Evolutionary conservation across 2,888 invertebrate species (phyloP), one percentile per base, ranked within the genome.

Genomic region (Lithophane leautieri): DNA sequence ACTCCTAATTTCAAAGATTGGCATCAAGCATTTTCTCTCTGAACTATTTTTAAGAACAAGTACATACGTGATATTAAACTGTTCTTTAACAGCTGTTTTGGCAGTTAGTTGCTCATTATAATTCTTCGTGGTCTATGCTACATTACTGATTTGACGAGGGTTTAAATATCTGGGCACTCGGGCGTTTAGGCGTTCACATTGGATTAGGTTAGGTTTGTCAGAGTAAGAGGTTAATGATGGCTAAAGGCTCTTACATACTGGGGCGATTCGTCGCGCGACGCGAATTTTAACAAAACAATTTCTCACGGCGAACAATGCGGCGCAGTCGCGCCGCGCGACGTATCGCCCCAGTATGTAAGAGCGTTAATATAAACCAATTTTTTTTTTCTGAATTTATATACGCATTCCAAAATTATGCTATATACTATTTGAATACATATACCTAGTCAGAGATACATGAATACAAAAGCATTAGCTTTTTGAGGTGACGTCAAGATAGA

Each of bases 11-110:
- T 16, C 14, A 6, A 16, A 63, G 8, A 47, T 25, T 47, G 11
- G 3, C 25, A 28, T n/a, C 9, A 22, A 40, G 12, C 47, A 42
- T 66, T 66, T 50, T 50, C 14, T 25, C 8, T 60, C 9, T 16
- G 42, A 7, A 14, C 8, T 54, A 54, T 34, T n/a, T 47, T 58
- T 50, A 52, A 76, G 44, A 52, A 25, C 1, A 40, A 44, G 25
- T 9, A 47, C 60, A 14, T 1, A 54, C 12, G 9, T 52, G 11
- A 47, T 76, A 34, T 66, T 84, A 63, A 69, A 70, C 80, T 70
- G 84, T 81, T 81, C 72, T 78, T 60, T 75, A 70, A 82, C n/a
- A 62, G 66, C 34, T 28, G 61, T 60, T 65, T 63, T 34, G 70
- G 66, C 58, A 60, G 63, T 75, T 80, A 68, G 22, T 65, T 44